Evolutionary conservation across 2,113 vertebrate species (phyloP).

Genomic region (Pristiophorus japonicus): DNA sequence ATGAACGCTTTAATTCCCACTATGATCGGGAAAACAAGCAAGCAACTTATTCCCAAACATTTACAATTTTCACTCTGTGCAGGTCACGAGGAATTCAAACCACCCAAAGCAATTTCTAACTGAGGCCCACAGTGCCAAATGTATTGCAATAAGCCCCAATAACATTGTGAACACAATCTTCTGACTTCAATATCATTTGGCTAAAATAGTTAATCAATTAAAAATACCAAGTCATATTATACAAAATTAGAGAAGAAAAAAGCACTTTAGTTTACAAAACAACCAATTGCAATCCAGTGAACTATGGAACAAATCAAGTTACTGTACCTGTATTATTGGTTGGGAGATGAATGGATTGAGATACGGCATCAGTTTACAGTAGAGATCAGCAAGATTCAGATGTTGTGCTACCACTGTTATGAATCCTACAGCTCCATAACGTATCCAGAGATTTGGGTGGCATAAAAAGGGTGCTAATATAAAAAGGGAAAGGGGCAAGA

Average conservation of each 20-base stretch:
- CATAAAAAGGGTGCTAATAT: constrained; percentile 84
- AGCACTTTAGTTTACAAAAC: not conserved
- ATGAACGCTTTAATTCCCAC: not conserved
- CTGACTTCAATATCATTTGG: no score
- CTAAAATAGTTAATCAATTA: not conserved
- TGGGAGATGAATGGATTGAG: constrained; percentile 86
- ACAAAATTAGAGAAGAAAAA: not conserved
- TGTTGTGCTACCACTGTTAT: constrained; percentile 92
- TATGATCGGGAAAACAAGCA: not conserved
- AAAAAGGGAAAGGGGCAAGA: not conserved
- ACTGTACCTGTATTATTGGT: constrained; percentile 87
- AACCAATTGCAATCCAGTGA: not conserved
- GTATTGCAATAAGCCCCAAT: not conserved
- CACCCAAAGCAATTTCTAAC: not conserved
- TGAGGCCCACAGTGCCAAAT: not conserved
- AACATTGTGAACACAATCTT: not conserved
- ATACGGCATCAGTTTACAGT: constrained; percentile 95
- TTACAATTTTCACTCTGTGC: not conserved
- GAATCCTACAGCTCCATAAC: constrained; percentile 92
- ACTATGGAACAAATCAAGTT: not conserved
- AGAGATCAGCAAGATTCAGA: constrained; percentile 90
- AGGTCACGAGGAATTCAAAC: not conserved
- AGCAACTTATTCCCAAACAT: not conserved
- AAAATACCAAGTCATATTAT: not conserved
- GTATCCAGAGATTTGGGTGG: constrained; percentile 95